Conservation (phyloP, 1,140 invertebrate genomes). For the Brachionus koreanus region DNA sequence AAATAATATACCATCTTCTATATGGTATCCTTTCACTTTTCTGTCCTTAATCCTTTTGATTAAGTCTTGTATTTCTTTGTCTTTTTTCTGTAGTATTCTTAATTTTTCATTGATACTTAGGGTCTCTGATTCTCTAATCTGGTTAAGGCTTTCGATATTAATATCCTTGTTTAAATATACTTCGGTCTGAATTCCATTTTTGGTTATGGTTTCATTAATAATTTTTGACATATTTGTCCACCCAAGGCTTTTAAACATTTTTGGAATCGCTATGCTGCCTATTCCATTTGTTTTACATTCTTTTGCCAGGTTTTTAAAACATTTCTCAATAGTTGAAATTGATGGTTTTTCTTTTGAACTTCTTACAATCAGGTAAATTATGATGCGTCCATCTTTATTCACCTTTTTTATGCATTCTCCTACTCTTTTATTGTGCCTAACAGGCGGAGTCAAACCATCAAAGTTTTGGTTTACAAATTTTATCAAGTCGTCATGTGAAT, state of each 20-base stretch:
- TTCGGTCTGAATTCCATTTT: background rate
- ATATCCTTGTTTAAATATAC: background rate
- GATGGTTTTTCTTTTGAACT: background rate
- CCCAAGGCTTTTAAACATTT: background rate
- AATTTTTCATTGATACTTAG: background rate
- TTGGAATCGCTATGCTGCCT: background rate
- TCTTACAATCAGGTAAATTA: background rate
- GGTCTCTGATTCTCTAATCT: background rate
- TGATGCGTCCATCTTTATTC: conserved; percentile 5
- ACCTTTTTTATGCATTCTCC: background rate
- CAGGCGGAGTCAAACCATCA: background rate
- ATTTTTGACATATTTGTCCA: background rate
- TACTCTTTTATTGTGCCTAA: background rate
- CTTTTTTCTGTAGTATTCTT: background rate
- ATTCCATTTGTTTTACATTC: background rate
- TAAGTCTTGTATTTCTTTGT: background rate
- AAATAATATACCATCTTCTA: background rate
- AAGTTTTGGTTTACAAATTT: background rate
- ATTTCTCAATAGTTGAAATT: background rate
- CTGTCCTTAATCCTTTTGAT: background rate
- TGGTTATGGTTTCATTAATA: background rate
- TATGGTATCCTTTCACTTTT: background rate
- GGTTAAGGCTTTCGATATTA: background rate
- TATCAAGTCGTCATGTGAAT: background rate
- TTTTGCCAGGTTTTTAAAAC: background rate